Conservation (phyloP, 2,113 vertebrate species). For the Pycnonotus jocosus region DNA sequence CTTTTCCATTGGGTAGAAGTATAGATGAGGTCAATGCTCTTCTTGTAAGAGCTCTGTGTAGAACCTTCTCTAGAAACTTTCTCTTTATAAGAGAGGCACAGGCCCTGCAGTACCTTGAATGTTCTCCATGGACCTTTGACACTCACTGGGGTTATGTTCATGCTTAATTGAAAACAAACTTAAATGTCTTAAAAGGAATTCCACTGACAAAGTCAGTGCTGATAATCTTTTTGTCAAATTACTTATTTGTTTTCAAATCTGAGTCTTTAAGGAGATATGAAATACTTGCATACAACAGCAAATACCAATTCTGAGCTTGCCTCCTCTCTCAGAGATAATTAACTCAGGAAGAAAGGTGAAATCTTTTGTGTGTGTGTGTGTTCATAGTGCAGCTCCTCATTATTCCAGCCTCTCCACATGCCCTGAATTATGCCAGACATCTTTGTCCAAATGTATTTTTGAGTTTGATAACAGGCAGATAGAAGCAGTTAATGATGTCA, state of each 20-base stretch:
- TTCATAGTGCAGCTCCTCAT: neutral
- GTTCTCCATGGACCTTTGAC: neutral
- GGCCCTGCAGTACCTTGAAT: neutral
- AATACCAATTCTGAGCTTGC: neutral
- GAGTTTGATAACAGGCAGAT: neutral
- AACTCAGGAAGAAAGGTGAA: neutral
- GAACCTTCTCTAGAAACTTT: neutral
- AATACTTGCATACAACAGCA: neutral
- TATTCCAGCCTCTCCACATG: neutral
- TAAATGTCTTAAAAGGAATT: neutral
- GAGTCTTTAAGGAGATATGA: neutral
- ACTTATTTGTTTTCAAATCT: neutral
- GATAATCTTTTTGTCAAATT: neutral
- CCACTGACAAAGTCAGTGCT: neutral
- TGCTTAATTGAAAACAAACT: neutral
- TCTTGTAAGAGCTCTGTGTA: neutral
- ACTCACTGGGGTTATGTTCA: neutral
- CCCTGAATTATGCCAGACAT: neutral
- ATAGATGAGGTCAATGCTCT: neutral
- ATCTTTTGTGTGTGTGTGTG: neutral
- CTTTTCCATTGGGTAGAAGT: neutral
- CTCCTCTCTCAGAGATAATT: neutral
- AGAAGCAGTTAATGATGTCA: constrained; percentile 20
- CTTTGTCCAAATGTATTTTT: neutral
- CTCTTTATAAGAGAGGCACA: neutral